Base-by-base conservation (phyloP, 2,888 invertebrate species). In the Tethea ocularis region DNA sequence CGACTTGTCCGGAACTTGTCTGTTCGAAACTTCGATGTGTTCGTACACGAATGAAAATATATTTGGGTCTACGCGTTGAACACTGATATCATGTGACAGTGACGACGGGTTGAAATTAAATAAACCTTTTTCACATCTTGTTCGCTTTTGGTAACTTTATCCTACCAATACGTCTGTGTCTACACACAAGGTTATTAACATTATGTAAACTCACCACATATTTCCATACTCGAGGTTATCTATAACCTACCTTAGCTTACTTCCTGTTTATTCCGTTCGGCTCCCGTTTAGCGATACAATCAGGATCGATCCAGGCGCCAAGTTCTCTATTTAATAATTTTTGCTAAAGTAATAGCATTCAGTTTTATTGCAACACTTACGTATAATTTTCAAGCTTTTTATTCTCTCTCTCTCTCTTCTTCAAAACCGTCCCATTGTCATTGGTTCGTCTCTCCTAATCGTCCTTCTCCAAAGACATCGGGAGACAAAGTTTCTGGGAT, bases 1-100 rank as follows among this genome's bases (percentile, higher is more conserved):
- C 72, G 73, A 74, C 77, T 77, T 78, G 77, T 76, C 71, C 72
- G 72, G 72, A 77, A 80, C 80, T 82, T 82, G 77, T 77, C 77
- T 77, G 60, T 62, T 72, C 63, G 65, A 77, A 78, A 75, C 72
- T 81, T 81, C 64, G 70, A 71, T 72, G 72, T 63, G 69, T 59
- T 58, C 55, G 62, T 62, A 58, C 33, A 58, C 46, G 54, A 51
- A 63, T 58, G 60, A 62, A 68, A 70, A 73, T 73, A 53, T 73
- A 71, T 74, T 74, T 68, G 61, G 68, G 69, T 52, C 62, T 61
- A 3, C 46, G 20, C 20, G 46, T 46, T 46, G 20, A 10, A 46
- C n/a, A 4, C 20, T 46, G 62, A 68, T 70, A 70, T 62, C 67
- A 51, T 62, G 61, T 65, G 55, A 38, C 60, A 54, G 56, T 61